Conservation (phyloP, 2,888 invertebrate genomes). For the Pollenia angustigena region DNA sequence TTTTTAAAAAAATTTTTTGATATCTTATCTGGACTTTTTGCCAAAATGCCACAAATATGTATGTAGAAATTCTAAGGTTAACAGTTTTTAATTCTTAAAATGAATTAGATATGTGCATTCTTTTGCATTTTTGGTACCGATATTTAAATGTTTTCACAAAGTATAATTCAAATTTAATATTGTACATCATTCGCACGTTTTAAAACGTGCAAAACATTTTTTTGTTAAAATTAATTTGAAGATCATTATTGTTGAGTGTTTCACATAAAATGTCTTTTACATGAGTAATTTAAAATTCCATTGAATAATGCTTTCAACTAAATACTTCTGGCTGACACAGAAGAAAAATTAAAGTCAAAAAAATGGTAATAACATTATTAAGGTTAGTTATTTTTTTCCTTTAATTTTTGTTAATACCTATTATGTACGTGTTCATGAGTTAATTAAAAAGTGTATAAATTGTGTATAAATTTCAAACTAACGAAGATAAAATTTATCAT, state of each 20-base stretch:
- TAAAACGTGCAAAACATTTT: slow-evolving; percentile 36
- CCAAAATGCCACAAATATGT: no score
- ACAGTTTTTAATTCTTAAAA: background rate
- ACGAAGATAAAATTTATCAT: no score
- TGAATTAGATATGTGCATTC: background rate
- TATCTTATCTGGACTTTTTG: no score
- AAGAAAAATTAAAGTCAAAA: background rate
- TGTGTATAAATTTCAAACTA: no score
- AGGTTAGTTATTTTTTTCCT: no score
- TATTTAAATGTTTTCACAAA: background rate
- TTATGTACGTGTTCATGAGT: no score
- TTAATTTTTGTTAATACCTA: no score
- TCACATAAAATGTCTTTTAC: slow-evolving; percentile 24
- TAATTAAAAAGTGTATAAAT: no score
- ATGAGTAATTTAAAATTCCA: slow-evolving; percentile 37
- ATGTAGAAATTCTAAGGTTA: no score
- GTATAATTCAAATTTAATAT: background rate
- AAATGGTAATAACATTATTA: no score
- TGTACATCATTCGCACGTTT: slow-evolving; percentile 38
- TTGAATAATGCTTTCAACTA: background rate
- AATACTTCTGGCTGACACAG: background rate
- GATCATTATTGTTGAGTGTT: slow-evolving; percentile 14
- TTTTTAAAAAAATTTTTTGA: no score
- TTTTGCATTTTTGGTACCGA: background rate
- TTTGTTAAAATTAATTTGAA: background rate